Conservation (phyloP, 2,888 invertebrate species). For the Timema cristinae region DNA sequence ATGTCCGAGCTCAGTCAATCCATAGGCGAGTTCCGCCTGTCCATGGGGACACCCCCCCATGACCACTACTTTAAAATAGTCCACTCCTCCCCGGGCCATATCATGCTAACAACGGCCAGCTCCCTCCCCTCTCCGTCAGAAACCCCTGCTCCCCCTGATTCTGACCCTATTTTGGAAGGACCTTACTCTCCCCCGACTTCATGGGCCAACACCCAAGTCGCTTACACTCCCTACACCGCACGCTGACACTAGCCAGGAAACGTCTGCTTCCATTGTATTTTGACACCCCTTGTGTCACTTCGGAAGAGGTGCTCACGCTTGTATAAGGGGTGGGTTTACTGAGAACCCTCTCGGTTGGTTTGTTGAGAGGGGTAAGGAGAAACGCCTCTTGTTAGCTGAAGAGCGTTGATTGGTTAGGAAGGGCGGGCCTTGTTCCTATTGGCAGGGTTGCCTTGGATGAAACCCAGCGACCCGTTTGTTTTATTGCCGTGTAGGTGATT, state of each 20-base stretch:
- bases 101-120: slow-evolving; percentile 13
- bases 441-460: slow-evolving; percentile 23
- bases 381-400: slow-evolving; percentile 25
- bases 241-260: slow-evolving; percentile 24
- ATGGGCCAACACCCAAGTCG: slow-evolving; percentile 22
- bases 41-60: slow-evolving; percentile 17
- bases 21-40: slow-evolving; percentile 27
- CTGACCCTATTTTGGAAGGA: slow-evolving; percentile 13
- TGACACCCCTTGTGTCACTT: slow-evolving; percentile 20
- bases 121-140: slow-evolving; percentile 7
- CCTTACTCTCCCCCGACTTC: slow-evolving; percentile 18
- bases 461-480: slow-evolving; percentile 20
- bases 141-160: slow-evolving; percentile 17
- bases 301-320: slow-evolving; percentile 17
- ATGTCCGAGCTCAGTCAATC: slow-evolving; percentile 31
- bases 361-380: too few species aligned
- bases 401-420: slow-evolving; percentile 15
- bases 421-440: not conserved
- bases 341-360: too few species aligned
- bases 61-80: slow-evolving; percentile 30
- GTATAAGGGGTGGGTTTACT: slow-evolving; percentile 15
- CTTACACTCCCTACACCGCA: slow-evolving; percentile 29
- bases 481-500: too few species aligned
- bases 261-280: slow-evolving; percentile 10
- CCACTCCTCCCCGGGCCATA: slow-evolving; percentile 24